A percentile compares a stretch with the other conserved stretches of the same genome.
Conservation (phyloP, 2,888 invertebrate species). For the Lochmaea crataegi region DNA sequence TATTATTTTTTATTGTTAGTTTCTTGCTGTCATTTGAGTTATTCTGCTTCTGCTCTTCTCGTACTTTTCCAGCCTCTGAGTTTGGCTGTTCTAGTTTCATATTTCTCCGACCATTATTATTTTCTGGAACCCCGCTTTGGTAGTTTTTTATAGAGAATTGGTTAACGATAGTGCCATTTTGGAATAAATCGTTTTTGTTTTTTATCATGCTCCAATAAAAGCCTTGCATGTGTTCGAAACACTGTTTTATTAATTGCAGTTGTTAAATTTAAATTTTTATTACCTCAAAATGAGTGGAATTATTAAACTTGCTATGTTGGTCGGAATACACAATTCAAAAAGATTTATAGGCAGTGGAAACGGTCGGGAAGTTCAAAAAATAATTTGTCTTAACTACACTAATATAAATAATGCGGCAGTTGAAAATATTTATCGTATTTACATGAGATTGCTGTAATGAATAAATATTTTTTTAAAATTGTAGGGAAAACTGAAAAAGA, state of each 20-base stretch:
- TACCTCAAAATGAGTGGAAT: not conserved
- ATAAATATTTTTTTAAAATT: not conserved
- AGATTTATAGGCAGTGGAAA: not conserved
- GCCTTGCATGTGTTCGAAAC: constrained; percentile 1
- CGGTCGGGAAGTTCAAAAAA: not conserved
- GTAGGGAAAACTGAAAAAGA: not conserved
- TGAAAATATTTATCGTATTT: not conserved
- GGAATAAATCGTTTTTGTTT: too few relatives aligned
- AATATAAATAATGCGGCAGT: not conserved
- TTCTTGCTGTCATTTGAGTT: too few relatives aligned
- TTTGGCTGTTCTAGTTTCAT: too few relatives aligned
- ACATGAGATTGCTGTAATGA: not conserved
- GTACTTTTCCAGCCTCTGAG: too few relatives aligned
- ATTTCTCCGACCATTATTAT: too few relatives aligned
- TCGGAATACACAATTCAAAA: not conserved
- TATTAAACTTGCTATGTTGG: not conserved
- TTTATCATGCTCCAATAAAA: constrained; percentile 7
- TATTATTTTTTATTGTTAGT: too few relatives aligned
- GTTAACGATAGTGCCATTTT: too few relatives aligned
- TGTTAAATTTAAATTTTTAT: constrained; percentile 15
- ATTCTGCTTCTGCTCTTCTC: too few relatives aligned
- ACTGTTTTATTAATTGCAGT: constrained; percentile 8
- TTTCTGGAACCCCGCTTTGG: too few relatives aligned
- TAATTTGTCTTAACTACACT: not conserved
- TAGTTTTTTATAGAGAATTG: too few relatives aligned